Evolutionary conservation across 2,113 vertebrate genomes (phyloP).

Genomic region (Phyllostomus hastatus): DNA sequence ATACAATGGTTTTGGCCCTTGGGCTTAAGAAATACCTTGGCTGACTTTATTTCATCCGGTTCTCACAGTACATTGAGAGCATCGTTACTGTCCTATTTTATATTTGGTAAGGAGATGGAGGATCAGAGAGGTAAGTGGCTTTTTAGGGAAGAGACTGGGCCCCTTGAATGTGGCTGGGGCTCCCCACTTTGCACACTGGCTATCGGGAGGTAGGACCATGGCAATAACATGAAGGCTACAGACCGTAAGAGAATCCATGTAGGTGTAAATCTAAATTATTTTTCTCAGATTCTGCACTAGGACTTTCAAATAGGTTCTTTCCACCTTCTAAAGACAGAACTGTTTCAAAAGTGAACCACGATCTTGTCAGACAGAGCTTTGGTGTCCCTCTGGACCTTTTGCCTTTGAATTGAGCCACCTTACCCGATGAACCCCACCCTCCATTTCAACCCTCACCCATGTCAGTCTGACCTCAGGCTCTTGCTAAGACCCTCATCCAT

Average conservation of each 20-base stretch:
- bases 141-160: not conserved
- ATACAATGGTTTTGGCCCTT: not conserved
- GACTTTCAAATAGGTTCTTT: not conserved
- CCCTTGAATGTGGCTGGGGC: not conserved
- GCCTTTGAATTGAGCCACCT: not conserved
- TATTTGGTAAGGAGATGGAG: not conserved
- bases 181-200: not conserved
- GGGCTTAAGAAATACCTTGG: not conserved
- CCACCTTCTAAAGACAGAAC: not conserved
- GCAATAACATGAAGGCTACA: not conserved
- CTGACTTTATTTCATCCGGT: not conserved
- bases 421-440: not conserved
- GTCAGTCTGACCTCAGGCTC: not conserved
- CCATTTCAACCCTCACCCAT: not conserved
- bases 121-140: not conserved
- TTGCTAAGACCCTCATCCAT: not conserved
- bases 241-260: not conserved
- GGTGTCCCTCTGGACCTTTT: not conserved
- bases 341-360: not conserved
- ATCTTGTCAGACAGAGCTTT: not conserved
- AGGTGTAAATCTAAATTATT: not conserved
- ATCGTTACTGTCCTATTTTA: not conserved
- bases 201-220: not conserved
- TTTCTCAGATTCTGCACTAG: not conserved
- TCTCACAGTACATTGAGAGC: not conserved